Evolutionary conservation across 2,888 invertebrate genomes (phyloP), one percentile per base, ranked within the genome.

Genomic region (Mellilla xanthometata): DNA sequence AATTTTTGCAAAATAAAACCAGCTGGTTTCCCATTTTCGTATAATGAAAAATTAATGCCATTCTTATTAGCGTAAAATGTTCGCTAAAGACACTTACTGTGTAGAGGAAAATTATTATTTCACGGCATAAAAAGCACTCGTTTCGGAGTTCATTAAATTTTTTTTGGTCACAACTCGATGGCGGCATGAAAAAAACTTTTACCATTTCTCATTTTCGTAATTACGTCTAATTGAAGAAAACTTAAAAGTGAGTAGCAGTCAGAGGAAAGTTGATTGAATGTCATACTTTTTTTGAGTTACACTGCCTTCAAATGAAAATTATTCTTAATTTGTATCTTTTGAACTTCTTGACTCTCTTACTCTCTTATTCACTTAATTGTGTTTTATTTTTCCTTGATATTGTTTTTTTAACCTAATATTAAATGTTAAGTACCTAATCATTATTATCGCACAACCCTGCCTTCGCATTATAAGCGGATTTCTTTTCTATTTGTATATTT

Each of bases 121-220:
- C 67, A 67, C 53, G 63, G 67, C 66, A 72, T 47, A 71, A 73
- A 74, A 70, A 62, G 66, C 66, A 62, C 65, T 65, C 64, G 65
- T 72, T 75, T 68, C 60, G 60, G 72, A 75, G 69, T 81, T 81
- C 77, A 78, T 83, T 78, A 83, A 77, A 78, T 72, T 66, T 65
- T n/a, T 73, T 76, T 66, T 60, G 69, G 65, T 71, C 66, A 62
- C 72, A 74, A 71, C 76, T 79, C 68, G 66, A 76, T 77, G 69
- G 71, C 62, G 65, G 65, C 62, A 63, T 65, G 63, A 71, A 53
- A 71, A 72, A 68, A 86, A 85, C 79, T 86, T 86, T 85, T 73
- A 72, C 72, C 80, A 81, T 84, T 82, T 81, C 76, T 83, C 80
- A 82, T 82, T 83, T 80, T 72, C 62, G 61, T 81, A 83, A 85